Percentiles rank a stretch among this genome's conserved stretches.
Evolutionary conservation across 2,797 vertebrate species (phyloP).

Genomic region (Gallirallus australis): DNA sequence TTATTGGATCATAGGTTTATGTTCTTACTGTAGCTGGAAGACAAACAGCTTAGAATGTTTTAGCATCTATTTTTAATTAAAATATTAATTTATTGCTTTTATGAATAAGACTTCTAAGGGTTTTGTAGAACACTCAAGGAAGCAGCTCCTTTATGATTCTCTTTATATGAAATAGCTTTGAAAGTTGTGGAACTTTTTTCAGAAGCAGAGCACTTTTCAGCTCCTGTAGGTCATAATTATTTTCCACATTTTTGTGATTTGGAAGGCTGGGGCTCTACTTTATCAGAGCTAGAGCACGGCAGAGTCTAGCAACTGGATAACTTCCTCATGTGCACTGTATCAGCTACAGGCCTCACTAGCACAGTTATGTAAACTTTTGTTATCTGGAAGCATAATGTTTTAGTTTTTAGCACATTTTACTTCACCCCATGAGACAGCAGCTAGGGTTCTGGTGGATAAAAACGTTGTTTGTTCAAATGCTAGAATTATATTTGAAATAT

Average conservation of each 20-base stretch:
- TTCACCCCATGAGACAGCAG: neutral
- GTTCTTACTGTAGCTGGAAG: neutral
- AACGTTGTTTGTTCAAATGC: neutral
- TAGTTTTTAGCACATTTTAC: neutral
- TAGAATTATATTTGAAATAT: neutral
- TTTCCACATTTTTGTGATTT: neutral
- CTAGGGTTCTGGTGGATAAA: neutral
- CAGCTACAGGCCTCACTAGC: neutral
- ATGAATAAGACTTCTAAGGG: neutral
- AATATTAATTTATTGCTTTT: neutral
- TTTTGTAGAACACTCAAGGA: neutral
- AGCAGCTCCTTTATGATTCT: neutral
- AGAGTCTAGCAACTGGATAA: neutral
- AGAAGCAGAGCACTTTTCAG: neutral
- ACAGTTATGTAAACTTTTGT: neutral
- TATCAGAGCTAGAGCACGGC: neutral
- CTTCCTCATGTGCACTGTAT: neutral
- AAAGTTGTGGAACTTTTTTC: neutral
- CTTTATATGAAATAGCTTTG: neutral
- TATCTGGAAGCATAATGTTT: neutral
- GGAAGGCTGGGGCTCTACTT: neutral
- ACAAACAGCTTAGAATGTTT: neutral
- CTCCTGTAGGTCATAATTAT: neutral
- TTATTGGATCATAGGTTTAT: neutral
- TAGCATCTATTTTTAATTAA: neutral